Evolutionary conservation across 2,888 invertebrate species (phyloP).

Genomic region (Netelia inedita): DNA sequence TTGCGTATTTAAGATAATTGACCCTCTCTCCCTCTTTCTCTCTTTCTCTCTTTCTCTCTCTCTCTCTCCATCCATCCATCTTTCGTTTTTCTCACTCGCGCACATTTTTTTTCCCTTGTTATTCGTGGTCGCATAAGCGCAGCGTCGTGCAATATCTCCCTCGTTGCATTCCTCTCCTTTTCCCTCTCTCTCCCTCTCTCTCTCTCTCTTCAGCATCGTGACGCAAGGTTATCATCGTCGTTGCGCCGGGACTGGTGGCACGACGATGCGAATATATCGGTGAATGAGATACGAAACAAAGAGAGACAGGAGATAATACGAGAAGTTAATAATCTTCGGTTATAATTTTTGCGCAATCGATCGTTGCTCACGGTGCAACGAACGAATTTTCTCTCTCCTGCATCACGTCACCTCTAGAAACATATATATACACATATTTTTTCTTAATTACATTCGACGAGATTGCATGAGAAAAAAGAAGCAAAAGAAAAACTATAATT

Average conservation of each 20-base stretch:
- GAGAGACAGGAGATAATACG: conserved; percentile 66
- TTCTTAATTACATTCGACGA: background rate
- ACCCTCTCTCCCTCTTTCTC: conserved; percentile 5
- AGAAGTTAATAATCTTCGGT: conserved; percentile 38
- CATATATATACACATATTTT: background rate
- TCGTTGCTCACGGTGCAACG: conserved; percentile 51
- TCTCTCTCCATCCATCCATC: conserved; percentile 18
- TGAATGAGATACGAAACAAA: conserved; percentile 40
- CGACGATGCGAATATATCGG: conserved; percentile 31
- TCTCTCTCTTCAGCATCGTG: conserved; percentile 64
- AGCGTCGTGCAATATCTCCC: conserved; percentile 54
- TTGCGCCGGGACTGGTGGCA: conserved; percentile 48
- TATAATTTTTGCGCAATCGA: conserved; percentile 62
- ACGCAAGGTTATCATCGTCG: conserved; percentile 71
- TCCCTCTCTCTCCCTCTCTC: conserved; percentile 12
- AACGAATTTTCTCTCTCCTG: conserved; percentile 48
- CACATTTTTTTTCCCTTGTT: conserved; percentile 39
- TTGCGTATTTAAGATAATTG: conserved; percentile 27
- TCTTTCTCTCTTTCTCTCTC: conserved; percentile 21
- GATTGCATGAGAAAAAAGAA: background rate
- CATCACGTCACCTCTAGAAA: conserved; percentile 15
- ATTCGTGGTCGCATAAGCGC: conserved; percentile 38
- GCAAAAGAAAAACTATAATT: background rate
- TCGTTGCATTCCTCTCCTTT: conserved; percentile 42
- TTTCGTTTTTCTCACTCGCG: conserved; percentile 25